Evolutionary conservation across 92 coral and sea anemone species (phyloP).

Genomic region (Phenganax subtilis): DNA sequence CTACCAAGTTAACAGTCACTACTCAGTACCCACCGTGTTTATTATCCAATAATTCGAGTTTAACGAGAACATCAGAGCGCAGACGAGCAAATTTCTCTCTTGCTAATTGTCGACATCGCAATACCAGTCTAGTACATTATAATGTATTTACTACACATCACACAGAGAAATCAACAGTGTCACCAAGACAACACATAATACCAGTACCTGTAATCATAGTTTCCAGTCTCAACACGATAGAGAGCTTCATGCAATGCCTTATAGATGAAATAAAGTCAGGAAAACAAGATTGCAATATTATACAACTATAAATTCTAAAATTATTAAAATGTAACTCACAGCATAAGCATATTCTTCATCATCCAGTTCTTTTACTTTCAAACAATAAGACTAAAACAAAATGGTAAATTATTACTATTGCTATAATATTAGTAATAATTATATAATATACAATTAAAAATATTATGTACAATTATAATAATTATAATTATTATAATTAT

Average conservation of each 20-base stretch:
- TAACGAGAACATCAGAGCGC: constrained; percentile 89
- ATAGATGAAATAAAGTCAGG: not conserved
- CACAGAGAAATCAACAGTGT: not conserved
- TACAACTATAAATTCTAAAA: too few relatives aligned
- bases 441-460: too few relatives aligned
- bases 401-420: not conserved
- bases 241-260: constrained; percentile 96
- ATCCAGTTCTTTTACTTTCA: constrained; percentile 98
- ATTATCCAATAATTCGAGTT: constrained; percentile 86
- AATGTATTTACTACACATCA: not conserved
- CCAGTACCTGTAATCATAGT: constrained; percentile 93
- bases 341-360: constrained; percentile 99
- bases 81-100: constrained; percentile 95
- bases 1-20: too few relatives aligned
- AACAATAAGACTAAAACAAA: constrained; percentile 76
- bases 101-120: constrained; percentile 96
- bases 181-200: not conserved
- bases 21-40: constrained; percentile 69
- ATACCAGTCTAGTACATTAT: constrained; percentile 59
- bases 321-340: constrained; percentile 56
- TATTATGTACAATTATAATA: too few relatives aligned
- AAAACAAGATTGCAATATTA: not conserved
- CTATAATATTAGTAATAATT: too few relatives aligned
- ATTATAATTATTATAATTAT: too few relatives aligned
- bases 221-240: constrained; percentile 97